Conservation (phyloP, 2,113 vertebrate genomes). For the Nothoprocta perdicaria region DNA sequence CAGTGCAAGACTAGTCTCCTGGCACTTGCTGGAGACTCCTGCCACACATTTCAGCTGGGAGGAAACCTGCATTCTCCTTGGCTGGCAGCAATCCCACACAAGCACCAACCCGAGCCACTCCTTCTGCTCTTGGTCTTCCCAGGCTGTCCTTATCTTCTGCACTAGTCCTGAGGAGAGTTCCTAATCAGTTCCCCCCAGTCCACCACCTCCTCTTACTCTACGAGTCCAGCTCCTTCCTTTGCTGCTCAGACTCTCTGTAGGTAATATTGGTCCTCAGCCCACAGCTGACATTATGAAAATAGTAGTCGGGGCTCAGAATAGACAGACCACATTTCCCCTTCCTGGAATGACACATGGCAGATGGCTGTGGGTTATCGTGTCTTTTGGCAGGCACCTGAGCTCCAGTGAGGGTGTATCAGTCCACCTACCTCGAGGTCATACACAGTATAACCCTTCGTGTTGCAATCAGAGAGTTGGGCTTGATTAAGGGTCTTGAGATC, state of each 20-base stretch:
- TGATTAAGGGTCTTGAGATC: not conserved
- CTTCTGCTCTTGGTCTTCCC: not conserved
- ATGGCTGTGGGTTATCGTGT: rapidly evolving
- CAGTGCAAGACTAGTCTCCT: not conserved
- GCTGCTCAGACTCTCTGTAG: not conserved
- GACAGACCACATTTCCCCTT: not conserved
- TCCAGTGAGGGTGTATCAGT: not conserved
- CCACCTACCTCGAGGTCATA: not conserved
- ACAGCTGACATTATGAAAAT: not conserved
- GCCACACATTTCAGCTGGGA: not conserved
- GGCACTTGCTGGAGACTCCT: not conserved
- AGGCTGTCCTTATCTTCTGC: not conserved
- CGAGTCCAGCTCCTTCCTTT: not conserved
- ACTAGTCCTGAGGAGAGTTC: not conserved
- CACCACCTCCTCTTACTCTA: too few relatives aligned
- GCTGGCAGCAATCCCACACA: not conserved
- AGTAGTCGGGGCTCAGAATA: not conserved
- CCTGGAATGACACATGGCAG: not conserved
- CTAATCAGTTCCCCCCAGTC: not conserved
- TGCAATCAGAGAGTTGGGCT: rapidly evolving
- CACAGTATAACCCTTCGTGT: not conserved
- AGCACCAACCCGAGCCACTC: not conserved
- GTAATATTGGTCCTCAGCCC: not conserved
- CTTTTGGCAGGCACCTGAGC: not conserved
- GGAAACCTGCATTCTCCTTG: not conserved